Conservation (phyloP, 2,113 vertebrate species). For the Fregata magnificens region DNA sequence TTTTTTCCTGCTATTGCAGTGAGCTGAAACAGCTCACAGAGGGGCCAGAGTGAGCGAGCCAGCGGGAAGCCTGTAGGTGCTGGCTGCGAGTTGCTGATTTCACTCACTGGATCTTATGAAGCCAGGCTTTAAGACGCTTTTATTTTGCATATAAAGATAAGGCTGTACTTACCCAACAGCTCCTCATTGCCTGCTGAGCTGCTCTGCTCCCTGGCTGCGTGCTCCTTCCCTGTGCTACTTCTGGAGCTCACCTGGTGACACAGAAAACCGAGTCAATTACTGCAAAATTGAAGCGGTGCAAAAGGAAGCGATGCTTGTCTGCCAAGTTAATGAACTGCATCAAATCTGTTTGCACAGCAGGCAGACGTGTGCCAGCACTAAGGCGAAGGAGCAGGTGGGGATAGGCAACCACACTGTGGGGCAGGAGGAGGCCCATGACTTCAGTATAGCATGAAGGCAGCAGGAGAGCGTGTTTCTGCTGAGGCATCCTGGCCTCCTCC, state of each 20-base stretch:
- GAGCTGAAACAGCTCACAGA: background rate
- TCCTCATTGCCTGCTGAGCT: background rate
- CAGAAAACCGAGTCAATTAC: rapidly evolving
- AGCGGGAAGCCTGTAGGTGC: no score
- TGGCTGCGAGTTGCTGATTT: background rate
- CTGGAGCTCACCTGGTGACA: background rate
- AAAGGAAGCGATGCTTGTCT: background rate
- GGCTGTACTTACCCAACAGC: rapidly evolving
- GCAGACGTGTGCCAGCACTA: rapidly evolving
- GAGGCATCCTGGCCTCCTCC: background rate
- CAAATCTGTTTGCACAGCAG: background rate
- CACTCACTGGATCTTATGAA: background rate
- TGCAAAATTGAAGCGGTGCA: background rate
- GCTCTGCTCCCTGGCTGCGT: rapidly evolving
- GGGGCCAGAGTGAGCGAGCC: background rate
- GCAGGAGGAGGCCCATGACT: rapidly evolving
- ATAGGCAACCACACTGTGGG: background rate
- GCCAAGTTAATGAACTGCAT: rapidly evolving
- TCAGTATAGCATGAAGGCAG: rapidly evolving
- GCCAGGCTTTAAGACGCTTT: background rate
- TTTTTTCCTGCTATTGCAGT: background rate
- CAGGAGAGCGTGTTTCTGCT: rapidly evolving
- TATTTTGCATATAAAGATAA: background rate
- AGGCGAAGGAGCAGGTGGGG: rapidly evolving
- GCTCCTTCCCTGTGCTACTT: rapidly evolving